Percentiles rank a stretch among this genome's conserved stretches.
Conservation (phyloP, 2,113 vertebrate genomes). For the Dromas ardeola region DNA sequence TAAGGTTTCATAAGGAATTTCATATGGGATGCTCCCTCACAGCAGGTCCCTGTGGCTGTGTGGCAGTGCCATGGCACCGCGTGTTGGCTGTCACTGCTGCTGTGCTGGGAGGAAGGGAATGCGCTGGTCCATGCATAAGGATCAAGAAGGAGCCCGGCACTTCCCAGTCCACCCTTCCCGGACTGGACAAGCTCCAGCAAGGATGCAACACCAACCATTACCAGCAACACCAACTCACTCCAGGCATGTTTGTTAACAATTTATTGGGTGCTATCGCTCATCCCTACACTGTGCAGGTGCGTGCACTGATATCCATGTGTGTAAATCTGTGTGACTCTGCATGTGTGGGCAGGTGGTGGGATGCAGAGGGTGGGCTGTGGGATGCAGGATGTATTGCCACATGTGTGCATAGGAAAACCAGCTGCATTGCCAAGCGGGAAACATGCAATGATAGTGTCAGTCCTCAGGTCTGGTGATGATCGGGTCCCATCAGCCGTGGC, state of each 20-base stretch:
- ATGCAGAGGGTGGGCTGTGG: background rate
- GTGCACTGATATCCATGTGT: background rate
- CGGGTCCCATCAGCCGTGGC: background rate
- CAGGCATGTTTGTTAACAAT: background rate
- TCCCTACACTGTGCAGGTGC: background rate
- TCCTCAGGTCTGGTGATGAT: background rate
- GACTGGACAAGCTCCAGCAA: background rate
- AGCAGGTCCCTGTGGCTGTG: background rate
- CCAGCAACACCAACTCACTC: background rate
- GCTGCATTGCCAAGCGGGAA: background rate
- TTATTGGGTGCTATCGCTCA: background rate
- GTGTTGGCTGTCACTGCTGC: background rate
- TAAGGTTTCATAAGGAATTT: no score
- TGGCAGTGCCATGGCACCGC: accelerated
- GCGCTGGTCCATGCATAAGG: accelerated
- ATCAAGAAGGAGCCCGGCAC: background rate
- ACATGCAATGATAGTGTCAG: accelerated
- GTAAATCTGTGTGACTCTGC: background rate
- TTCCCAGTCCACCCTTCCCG: background rate
- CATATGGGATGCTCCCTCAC: background rate
- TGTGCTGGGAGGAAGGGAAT: background rate
- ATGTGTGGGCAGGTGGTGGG: no score
- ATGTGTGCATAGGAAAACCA: background rate
- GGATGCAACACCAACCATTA: accelerated
- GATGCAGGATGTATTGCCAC: background rate